Evolutionary conservation across 35 echinoderm and acorn worm species (phyloP), one percentile per base, ranked within the genome.

Genomic region (Strongylocentrotus purpuratus): DNA sequence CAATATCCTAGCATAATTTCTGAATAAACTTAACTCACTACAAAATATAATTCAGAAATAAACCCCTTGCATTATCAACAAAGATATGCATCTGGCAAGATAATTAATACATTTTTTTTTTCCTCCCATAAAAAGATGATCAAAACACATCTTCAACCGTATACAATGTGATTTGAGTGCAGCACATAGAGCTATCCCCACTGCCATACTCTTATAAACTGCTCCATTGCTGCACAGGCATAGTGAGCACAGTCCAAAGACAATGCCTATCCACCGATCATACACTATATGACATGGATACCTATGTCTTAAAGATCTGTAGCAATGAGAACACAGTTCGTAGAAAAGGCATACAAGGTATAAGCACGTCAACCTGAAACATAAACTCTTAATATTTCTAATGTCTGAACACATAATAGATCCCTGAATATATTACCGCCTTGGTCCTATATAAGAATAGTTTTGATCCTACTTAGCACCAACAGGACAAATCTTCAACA

Each of bases 41-140:
- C 50, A 55, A 78, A 78, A 78, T 7, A 78, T n/a, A 78, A 78
- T 78, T 78, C 20, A 78, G 4, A 78, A 78, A n/a, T n/a, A 28
- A 70, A 78, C 15, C 50, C 50, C 50, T 55, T 55, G 50, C 50
- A 55, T 55, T 55, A 55, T 28, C 7, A 78, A 78, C 18, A 71
- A 71, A 71, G 65, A 78, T 28, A 28, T 78, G 6, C 22, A 78
- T 78, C 65, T 78, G 65, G 65, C 65, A 78, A 78, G 65, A 78
- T 25, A n/a, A 78, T 78, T 78, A 59, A 59, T 59, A 59, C 5
- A 59, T 59, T 78, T 28, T 78, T n/a, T 8, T 55, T 55, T 12
- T 28, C n/a, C 65, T 78, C 65, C 65, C 65, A 78, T 78, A 78
- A 78, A 78, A 78, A 78, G 28, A 78, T 78, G 65, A 78, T 78